Conservation (phyloP, 92 coral and sea anemone species). For the Siderastrea radians region DNA sequence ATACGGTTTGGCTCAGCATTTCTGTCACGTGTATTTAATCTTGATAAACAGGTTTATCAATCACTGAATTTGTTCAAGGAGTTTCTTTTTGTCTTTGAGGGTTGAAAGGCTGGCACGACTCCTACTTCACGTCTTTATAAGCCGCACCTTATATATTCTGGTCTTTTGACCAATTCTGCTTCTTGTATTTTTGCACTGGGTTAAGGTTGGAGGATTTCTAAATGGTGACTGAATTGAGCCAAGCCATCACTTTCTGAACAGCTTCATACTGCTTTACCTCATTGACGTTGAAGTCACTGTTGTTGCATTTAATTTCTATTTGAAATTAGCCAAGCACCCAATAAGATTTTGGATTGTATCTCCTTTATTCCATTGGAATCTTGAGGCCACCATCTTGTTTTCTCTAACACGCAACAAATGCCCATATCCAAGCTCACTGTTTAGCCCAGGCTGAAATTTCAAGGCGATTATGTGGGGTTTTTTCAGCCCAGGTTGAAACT, state of each 20-base stretch:
- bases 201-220: too few relatives aligned
- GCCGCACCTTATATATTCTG: too few relatives aligned
- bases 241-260: slow-evolving; percentile 35
- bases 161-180: too few relatives aligned
- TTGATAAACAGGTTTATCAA: too few relatives aligned
- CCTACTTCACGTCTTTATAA: too few relatives aligned
- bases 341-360: slow-evolving; percentile 31
- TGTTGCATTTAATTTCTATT: slow-evolving; percentile 41
- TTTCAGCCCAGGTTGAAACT: background rate
- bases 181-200: too few relatives aligned
- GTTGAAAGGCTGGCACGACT: too few relatives aligned
- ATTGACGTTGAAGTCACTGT: slow-evolving; percentile 44
- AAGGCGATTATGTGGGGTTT: background rate
- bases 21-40: too few relatives aligned
- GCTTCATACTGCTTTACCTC: slow-evolving; percentile 53
- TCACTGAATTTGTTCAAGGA: too few relatives aligned
- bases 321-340: slow-evolving; percentile 47
- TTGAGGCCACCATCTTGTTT: slow-evolving; percentile 10
- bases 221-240: too few relatives aligned
- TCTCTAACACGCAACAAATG: slow-evolving; percentile 2
- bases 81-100: too few relatives aligned
- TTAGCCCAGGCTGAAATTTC: slow-evolving; percentile 2
- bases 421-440: background rate
- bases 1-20: too few relatives aligned
- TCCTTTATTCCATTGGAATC: slow-evolving; percentile 21